Evolutionary conservation across 2,888 invertebrate species (phyloP).

Genomic region (Luffia ferchaultella): DNA sequence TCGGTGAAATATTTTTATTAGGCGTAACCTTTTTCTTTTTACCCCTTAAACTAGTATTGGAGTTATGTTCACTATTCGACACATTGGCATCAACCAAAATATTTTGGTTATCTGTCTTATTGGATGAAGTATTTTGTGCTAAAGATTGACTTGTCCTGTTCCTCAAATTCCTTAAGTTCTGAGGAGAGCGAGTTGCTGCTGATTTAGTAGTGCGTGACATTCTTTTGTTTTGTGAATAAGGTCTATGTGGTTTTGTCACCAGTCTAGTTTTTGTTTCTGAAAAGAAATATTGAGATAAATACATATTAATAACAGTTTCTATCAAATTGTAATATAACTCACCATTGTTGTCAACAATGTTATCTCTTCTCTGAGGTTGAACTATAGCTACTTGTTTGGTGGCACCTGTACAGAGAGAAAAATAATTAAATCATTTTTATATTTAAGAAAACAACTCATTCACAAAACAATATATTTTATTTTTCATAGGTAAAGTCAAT

Average conservation of each 20-base stretch:
- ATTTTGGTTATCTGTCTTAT: neutral
- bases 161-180: conserved; percentile 9
- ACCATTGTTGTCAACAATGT: conserved; percentile 27
- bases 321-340: conserved; percentile 13
- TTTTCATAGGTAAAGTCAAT: too few species aligned
- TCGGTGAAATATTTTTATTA: neutral
- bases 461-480: too few species aligned
- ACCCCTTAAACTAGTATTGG: neutral
- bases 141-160: neutral
- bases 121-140: neutral
- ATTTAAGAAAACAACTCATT: too few species aligned
- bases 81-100: neutral
- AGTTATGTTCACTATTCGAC: neutral
- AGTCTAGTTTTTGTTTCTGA: conserved; percentile 7
- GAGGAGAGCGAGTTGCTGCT: neutral
- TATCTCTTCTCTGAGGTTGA: conserved; percentile 46
- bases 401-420: conserved; percentile 20
- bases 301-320: neutral
- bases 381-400: conserved; percentile 52
- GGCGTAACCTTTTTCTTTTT: neutral
- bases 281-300: neutral
- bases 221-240: conserved; percentile 9
- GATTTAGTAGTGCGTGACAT: conserved; percentile 13
- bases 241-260: conserved; percentile 6
- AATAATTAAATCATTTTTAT: too few species aligned